phyloP scores from a whole-genome alignment of 2,888 invertebrate species.

The Volucella inflata region DNA sequence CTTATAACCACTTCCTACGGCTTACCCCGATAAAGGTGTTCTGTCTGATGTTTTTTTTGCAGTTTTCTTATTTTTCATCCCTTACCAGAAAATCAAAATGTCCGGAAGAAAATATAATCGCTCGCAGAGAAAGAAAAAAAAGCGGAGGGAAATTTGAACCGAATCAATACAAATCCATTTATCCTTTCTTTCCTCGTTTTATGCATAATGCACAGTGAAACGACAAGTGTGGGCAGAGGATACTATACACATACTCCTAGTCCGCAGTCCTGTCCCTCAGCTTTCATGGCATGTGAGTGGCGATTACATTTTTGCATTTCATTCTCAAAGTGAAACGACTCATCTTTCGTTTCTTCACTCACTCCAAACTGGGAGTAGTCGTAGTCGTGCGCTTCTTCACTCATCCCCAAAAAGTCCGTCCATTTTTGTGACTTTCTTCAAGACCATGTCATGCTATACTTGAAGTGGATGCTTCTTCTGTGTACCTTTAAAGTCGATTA shows the following conservation, averaged over 20 bases:
- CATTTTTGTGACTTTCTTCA: slow-evolving; percentile 60
- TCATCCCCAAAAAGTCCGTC: slow-evolving; percentile 20
- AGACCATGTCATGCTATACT: slow-evolving; percentile 49
- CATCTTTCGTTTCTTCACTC: slow-evolving; percentile 25
- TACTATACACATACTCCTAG: slow-evolving; percentile 7
- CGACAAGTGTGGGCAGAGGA: slow-evolving; percentile 56
- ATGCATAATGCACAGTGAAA: slow-evolving; percentile 69
- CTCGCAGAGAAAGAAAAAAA: slow-evolving; percentile 25
- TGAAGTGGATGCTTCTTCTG: slow-evolving; percentile 16
- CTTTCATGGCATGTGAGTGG: slow-evolving; percentile 53
- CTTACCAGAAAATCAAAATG: slow-evolving; percentile 69
- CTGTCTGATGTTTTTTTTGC: not conserved
- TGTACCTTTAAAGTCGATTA: slow-evolving; percentile 75
- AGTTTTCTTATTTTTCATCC: not conserved
- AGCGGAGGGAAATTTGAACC: slow-evolving; percentile 64
- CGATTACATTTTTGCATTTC: slow-evolving; percentile 74
- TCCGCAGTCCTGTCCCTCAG: slow-evolving; percentile 1
- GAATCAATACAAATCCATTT: slow-evolving; percentile 76
- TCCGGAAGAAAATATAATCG: slow-evolving; percentile 73
- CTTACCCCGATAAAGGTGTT: not conserved
- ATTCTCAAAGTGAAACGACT: slow-evolving; percentile 37
- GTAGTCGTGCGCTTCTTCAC: slow-evolving; percentile 7
- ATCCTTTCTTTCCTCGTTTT: slow-evolving; percentile 73
- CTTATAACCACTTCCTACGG: slow-evolving; percentile 31
- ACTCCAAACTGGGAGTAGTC: not conserved